These are phyloP conservation scores for Rhinogobius similis DNA, from an alignment of 2,113 vertebrate species.

Conservation along the genomic window DNA sequence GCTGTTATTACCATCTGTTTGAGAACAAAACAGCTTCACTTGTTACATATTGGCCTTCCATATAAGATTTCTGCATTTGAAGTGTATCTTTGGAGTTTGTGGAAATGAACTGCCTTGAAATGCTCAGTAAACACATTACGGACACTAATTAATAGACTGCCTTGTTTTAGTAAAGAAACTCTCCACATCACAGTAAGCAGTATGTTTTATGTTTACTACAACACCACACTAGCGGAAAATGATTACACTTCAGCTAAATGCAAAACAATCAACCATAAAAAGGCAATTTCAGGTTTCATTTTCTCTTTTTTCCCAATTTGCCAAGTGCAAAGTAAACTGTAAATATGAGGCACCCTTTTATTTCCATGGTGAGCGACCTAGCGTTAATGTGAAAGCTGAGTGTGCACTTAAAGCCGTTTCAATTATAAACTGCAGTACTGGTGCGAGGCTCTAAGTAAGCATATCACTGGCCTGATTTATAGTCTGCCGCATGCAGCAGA, in stretches of 20 bases:
- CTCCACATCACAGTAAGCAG: too few relatives aligned
- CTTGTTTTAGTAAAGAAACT: constrained; percentile 11
- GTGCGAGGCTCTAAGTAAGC: neutral
- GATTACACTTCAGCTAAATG: neutral
- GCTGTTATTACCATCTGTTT: constrained; percentile 11
- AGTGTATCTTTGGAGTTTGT: neutral
- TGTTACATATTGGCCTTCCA: constrained; percentile 1
- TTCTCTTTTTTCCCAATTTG: neutral
- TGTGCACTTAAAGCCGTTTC: constrained; percentile 15
- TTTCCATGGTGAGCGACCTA: neutral
- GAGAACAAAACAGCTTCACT: constrained; percentile 18
- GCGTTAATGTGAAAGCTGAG: constrained; percentile 4
- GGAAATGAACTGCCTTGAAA: constrained; percentile 47
- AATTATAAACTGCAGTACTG: constrained; percentile 6
- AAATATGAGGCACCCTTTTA: neutral
- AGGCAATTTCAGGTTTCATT: neutral
- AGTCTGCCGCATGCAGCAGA: constrained; percentile 18
- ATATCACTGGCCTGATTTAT: neutral
- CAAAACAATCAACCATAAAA: neutral
- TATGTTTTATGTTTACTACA: neutral
- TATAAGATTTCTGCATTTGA: constrained; percentile 2
- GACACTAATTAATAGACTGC: constrained; percentile 14
- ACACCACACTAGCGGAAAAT: neutral
- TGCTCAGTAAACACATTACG: constrained; percentile 29
- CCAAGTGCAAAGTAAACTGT: neutral